phyloP scores from a whole-genome alignment of 2,797 vertebrate genomes.

The Fistularia commersonii region DNA sequence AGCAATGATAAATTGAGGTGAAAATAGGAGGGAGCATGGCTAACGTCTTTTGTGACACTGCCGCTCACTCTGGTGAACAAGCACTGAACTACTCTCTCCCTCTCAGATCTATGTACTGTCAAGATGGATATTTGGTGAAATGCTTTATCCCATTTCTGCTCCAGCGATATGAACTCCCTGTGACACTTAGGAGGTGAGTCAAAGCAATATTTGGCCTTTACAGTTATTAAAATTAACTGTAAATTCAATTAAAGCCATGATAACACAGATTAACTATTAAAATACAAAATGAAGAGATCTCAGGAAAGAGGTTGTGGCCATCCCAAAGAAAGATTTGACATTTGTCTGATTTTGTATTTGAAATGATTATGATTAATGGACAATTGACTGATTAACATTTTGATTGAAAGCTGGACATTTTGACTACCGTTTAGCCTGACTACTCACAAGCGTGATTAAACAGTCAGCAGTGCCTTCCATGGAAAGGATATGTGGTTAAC shows the following conservation, averaged over 20 bases:
- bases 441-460: slow-evolving; percentile 30
- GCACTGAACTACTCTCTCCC: slow-evolving; percentile 47
- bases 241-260: neutral
- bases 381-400: slow-evolving; percentile 16
- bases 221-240: slow-evolving; percentile 6
- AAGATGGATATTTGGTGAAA: slow-evolving; percentile 62
- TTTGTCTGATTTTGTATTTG: slow-evolving; percentile 11
- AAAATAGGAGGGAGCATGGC: slow-evolving; percentile 48
- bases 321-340: no score
- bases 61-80: slow-evolving; percentile 58
- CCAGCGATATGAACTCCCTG: slow-evolving; percentile 51
- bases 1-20: slow-evolving; percentile 64
- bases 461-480: slow-evolving; percentile 9
- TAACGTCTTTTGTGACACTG: slow-evolving; percentile 56
- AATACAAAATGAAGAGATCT: no score
- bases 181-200: slow-evolving; percentile 38
- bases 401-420: slow-evolving; percentile 39
- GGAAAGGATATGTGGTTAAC: slow-evolving; percentile 36
- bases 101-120: slow-evolving; percentile 72
- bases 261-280: neutral
- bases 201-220: slow-evolving; percentile 1
- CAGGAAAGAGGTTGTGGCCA: no score
- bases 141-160: slow-evolving; percentile 61
- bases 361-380: slow-evolving; percentile 50
- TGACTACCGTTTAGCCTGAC: slow-evolving; percentile 28